These are phyloP conservation scores for Stenotaenia linearis DNA, from an alignment of 2,888 invertebrate genomes.

Conservation along the genomic window DNA sequence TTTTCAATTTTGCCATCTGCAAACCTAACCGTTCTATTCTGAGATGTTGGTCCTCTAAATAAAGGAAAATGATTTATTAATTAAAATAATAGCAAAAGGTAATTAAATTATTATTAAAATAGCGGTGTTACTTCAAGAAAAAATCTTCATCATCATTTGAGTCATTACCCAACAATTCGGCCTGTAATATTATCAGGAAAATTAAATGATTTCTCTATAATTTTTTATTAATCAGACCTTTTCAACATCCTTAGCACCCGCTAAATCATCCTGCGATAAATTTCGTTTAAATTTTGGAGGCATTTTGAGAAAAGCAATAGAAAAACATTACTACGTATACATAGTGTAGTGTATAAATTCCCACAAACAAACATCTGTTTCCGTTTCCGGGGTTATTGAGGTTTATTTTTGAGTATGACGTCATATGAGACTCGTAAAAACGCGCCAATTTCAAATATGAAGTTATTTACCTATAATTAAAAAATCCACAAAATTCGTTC, in stretches of 20 bases:
- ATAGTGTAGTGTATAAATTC: no score
- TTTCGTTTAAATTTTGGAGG: slow-evolving; percentile 35
- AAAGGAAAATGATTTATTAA: no score
- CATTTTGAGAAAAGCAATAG: slow-evolving; percentile 27
- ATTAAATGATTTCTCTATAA: background rate
- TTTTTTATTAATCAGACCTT: slow-evolving; percentile 1
- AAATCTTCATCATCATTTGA: slow-evolving; percentile 36
- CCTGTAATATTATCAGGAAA: slow-evolving; percentile 26
- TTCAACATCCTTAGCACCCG: slow-evolving; percentile 29
- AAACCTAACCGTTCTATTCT: slow-evolving; percentile 13
- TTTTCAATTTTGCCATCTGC: slow-evolving; percentile 28
- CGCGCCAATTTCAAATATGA: no score
- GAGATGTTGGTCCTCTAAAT: slow-evolving; percentile 11
- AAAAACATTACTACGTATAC: background rate
- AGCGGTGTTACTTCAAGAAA: slow-evolving; percentile 30
- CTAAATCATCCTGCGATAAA: slow-evolving; percentile 32
- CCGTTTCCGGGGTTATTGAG: no score
- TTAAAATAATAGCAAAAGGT: no score
- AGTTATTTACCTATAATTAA: no score
- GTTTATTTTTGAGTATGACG: no score
- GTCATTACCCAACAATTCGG: slow-evolving; percentile 31
- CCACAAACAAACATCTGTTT: no score
- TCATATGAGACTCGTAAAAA: no score
- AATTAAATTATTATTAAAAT: no score
- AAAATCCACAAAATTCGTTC: no score